Evolutionary conservation across 2,113 vertebrate species (phyloP).

Genomic region (Coryphaenoides rupestris): DNA sequence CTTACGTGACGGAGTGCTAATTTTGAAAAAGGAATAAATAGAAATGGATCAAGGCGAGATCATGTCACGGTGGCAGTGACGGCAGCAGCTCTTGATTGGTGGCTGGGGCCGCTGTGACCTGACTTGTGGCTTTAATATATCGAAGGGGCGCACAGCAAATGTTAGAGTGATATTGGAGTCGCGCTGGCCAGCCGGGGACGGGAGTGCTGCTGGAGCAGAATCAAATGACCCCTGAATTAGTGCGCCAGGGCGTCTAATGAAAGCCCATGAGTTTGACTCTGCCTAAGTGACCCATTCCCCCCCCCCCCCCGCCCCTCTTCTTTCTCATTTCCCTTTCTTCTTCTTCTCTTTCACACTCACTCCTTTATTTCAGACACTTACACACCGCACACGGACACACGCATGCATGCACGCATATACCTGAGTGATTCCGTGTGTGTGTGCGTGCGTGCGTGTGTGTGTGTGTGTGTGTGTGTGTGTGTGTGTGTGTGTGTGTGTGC

Average conservation of each 20-base stretch:
- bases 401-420: too few relatives aligned
- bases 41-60: too few relatives aligned
- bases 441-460: too few relatives aligned
- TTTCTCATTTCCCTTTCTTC: not conserved
- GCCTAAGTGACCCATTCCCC: constrained; percentile 65
- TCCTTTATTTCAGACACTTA: not conserved
- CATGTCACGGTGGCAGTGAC: too few relatives aligned
- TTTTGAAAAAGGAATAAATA: too few relatives aligned
- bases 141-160: constrained; percentile 14
- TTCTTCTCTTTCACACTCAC: constrained; percentile 19
- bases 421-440: too few relatives aligned
- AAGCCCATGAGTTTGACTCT: constrained; percentile 25
- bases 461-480: too few relatives aligned
- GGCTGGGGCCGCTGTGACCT: not conserved
- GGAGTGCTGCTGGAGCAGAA: constrained; percentile 44
- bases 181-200: constrained; percentile 14
- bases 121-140: not conserved
- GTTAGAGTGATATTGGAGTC: constrained; percentile 50
- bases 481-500: too few relatives aligned
- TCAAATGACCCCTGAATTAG: constrained; percentile 42
- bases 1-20: too few relatives aligned
- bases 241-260: constrained; percentile 52
- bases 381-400: too few relatives aligned
- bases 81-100: too few relatives aligned
- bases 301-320: not conserved